These are phyloP conservation scores for Pocillopora damicornis DNA, from an alignment of 64 coral and sea anemone genomes.

Conservation along the genomic window DNA sequence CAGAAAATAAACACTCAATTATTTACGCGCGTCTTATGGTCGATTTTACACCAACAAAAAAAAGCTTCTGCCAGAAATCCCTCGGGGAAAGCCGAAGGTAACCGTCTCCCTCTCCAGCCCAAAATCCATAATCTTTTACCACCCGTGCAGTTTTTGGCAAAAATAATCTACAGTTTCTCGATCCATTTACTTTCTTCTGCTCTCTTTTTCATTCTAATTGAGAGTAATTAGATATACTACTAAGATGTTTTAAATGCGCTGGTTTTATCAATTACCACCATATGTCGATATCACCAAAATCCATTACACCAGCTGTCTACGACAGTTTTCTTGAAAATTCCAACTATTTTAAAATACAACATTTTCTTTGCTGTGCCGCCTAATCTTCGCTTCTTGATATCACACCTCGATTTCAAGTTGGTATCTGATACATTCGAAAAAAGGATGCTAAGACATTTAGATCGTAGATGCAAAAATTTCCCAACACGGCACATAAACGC, in stretches of 20 bases:
- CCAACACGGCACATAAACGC: too few species aligned
- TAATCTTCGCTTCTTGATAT: too few species aligned
- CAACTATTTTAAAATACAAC: too few species aligned
- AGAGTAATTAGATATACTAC: background rate
- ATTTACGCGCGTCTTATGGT: conserved; percentile 1
- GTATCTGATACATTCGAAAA: background rate
- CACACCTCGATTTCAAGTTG: too few species aligned
- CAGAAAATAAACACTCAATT: conserved; percentile 21
- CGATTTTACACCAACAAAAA: background rate
- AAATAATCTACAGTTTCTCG: background rate
- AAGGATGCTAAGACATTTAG: background rate
- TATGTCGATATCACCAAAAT: too few species aligned
- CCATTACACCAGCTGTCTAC: too few species aligned
- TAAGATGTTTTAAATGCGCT: background rate
- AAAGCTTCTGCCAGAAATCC: background rate
- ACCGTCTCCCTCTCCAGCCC: too few species aligned
- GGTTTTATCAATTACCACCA: background rate
- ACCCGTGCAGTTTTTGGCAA: background rate
- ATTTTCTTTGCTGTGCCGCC: too few species aligned
- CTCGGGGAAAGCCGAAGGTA: background rate
- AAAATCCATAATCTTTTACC: background rate
- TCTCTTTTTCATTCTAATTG: background rate
- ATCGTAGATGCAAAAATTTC: background rate
- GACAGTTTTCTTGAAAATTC: too few species aligned
- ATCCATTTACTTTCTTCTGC: background rate